Conservation (phyloP, 2,113 vertebrate genomes). For the Cyanoderma ruficeps region DNA sequence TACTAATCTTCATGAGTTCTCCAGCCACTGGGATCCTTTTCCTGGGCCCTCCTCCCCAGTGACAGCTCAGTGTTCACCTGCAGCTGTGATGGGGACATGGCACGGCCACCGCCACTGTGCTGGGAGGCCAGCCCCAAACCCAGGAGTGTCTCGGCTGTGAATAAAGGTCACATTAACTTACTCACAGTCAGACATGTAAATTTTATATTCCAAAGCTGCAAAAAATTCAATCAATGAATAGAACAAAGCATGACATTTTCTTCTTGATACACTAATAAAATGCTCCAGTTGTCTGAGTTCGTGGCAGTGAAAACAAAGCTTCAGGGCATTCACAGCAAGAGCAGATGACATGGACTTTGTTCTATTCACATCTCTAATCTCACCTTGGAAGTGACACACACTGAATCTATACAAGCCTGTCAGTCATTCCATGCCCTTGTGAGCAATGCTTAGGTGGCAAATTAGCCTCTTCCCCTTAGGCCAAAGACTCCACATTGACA, state of each 20-base stretch:
- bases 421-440: neutral
- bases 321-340: conserved; percentile 7
- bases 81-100: neutral
- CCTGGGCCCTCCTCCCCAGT: neutral
- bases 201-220: neutral
- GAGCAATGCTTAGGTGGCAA: conserved; percentile 34
- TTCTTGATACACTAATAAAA: conserved; percentile 40
- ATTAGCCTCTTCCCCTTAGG: neutral
- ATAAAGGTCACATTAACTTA: neutral
- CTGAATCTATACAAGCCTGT: neutral
- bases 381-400: neutral
- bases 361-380: conserved; percentile 38
- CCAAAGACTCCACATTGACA: neutral
- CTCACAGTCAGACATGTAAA: neutral
- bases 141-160: neutral
- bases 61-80: neutral
- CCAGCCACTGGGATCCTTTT: neutral
- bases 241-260: conserved; percentile 26
- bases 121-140: neutral
- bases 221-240: neutral
- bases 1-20: neutral
- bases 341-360: conserved; percentile 32
- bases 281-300: neutral
- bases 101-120: neutral
- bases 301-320: conserved; percentile 39